phyloP scores from a whole-genome alignment of 1,140 invertebrate genomes.

The Reticulitermes speratus region DNA sequence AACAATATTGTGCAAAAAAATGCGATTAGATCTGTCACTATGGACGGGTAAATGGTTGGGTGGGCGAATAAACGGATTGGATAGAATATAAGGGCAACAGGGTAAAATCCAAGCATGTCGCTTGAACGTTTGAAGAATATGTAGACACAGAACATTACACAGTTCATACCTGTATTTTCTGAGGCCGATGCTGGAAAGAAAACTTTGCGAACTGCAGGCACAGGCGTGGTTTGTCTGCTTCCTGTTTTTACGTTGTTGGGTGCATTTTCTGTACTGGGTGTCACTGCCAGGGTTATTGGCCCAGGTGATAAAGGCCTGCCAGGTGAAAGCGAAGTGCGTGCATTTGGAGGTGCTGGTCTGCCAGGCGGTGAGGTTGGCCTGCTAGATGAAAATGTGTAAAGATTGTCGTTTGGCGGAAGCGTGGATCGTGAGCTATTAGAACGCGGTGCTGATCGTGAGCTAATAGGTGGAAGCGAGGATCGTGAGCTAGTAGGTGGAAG shows the following conservation, averaged over 20 bases:
- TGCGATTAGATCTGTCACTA: too few species aligned
- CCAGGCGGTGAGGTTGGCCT: neutral
- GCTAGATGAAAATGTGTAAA: neutral
- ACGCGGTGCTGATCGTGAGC: neutral
- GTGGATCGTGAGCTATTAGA: neutral
- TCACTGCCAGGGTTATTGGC: neutral
- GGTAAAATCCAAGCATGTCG: too few species aligned
- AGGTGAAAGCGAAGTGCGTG: neutral
- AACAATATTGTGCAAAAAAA: too few species aligned
- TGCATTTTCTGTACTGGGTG: neutral
- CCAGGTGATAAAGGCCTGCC: neutral
- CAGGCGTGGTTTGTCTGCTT: neutral
- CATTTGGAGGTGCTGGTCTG: neutral
- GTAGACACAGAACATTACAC: neutral
- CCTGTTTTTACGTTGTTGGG: neutral
- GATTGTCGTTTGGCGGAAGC: neutral
- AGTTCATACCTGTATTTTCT: neutral
- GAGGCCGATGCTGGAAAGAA: neutral
- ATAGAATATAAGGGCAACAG: too few species aligned
- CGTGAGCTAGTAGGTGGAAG: neutral
- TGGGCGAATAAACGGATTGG: too few species aligned
- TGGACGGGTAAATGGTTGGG: too few species aligned
- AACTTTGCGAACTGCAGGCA: neutral
- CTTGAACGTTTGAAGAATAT: neutral
- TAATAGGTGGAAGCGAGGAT: neutral